Conservation (phyloP, 1,140 invertebrate genomes). For the Oncopodura yosiiana region DNA sequence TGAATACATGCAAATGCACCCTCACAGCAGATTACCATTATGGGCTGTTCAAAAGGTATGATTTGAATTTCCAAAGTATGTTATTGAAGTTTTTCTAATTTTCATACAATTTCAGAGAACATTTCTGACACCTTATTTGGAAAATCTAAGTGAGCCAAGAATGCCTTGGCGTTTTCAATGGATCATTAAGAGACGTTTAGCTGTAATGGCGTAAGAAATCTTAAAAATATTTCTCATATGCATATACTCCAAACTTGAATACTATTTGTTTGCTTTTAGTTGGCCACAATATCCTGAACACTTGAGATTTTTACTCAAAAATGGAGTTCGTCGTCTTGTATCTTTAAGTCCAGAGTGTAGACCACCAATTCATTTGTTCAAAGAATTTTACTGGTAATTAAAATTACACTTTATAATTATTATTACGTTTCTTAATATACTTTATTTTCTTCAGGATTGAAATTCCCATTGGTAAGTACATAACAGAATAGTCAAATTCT, state of each 20-base stretch:
- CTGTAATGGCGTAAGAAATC: slow-evolving; percentile 23
- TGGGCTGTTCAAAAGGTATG: slow-evolving; percentile 22
- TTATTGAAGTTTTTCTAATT: not conserved
- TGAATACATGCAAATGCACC: slow-evolving; percentile 21
- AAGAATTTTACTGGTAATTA: slow-evolving; percentile 41
- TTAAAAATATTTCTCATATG: not conserved
- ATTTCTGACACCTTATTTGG: slow-evolving; percentile 29
- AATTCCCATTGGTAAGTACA: slow-evolving; percentile 51
- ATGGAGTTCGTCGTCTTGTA: slow-evolving; percentile 47
- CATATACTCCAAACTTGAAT: slow-evolving; percentile 39
- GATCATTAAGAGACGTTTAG: slow-evolving; percentile 30
- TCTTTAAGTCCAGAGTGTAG: slow-evolving; percentile 53
- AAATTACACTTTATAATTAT: not conserved
- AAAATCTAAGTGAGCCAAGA: slow-evolving; percentile 8
- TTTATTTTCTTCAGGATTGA: slow-evolving; percentile 47
- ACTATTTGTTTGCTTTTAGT: slow-evolving; percentile 46
- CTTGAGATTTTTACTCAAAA: slow-evolving; percentile 49
- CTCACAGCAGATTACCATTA: slow-evolving; percentile 8
- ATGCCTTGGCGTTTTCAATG: slow-evolving; percentile 34
- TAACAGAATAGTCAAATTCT: too few relatives aligned
- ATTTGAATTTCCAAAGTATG: not conserved
- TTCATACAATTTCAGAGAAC: slow-evolving; percentile 15
- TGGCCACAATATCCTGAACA: slow-evolving; percentile 50
- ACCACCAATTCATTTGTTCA: slow-evolving; percentile 45
- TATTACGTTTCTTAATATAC: slow-evolving; percentile 26